phyloP scores from a whole-genome alignment of 2,888 invertebrate genomes.

The Phrixothrix hirtus region DNA sequence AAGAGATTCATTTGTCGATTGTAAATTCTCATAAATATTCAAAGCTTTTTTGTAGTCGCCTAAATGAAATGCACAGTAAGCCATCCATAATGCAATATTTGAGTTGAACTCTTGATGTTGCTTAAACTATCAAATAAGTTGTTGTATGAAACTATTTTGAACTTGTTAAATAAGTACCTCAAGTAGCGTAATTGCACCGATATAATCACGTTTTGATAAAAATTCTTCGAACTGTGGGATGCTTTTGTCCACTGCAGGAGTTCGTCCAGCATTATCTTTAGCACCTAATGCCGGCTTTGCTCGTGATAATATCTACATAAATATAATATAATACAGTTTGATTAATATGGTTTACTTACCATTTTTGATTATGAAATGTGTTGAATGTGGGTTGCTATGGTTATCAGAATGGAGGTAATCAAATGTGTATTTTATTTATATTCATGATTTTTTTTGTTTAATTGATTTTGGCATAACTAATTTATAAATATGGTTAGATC shows the following conservation, averaged over 20 bases:
- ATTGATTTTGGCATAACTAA: no score
- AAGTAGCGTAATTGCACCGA: constrained; percentile 88
- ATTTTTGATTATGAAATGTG: neutral
- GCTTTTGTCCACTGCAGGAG: constrained; percentile 52
- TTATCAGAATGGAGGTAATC: neutral
- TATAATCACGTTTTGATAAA: constrained; percentile 86
- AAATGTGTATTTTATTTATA: neutral
- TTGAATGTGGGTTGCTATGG: neutral
- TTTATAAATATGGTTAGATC: no score
- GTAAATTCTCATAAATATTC: constrained; percentile 67
- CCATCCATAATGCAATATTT: constrained; percentile 82
- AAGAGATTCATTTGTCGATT: constrained; percentile 59
- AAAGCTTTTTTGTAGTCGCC: constrained; percentile 88
- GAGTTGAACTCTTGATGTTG: constrained; percentile 58
- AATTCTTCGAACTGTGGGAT: constrained; percentile 89
- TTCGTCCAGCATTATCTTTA: constrained; percentile 37
- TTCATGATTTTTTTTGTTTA: no score
- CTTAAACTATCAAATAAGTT: constrained; percentile 57
- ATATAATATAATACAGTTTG: neutral
- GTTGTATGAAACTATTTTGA: neutral
- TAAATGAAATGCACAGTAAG: constrained; percentile 93
- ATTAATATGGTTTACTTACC: neutral
- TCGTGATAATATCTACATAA: constrained; percentile 75
- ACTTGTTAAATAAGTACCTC: constrained; percentile 66
- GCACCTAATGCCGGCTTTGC: constrained; percentile 74